Base-by-base conservation (phyloP, 2,113 vertebrate species). In the Tinamus guttatus region DNA sequence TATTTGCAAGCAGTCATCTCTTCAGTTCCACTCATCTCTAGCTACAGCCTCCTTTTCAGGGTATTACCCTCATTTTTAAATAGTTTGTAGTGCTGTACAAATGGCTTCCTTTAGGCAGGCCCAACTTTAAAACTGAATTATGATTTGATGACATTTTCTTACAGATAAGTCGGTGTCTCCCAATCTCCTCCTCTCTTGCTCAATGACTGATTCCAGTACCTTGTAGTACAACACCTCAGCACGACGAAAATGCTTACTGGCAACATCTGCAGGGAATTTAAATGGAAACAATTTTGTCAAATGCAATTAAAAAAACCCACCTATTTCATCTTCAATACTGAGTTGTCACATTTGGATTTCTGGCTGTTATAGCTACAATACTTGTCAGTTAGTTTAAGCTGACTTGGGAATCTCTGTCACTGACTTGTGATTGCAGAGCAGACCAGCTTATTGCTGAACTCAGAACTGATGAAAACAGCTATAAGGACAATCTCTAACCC, bases 191-290 rank as follows among this genome's bases (percentile, higher is more conserved):
- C 98, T 99, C 95, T 99, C 99, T 54, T 99, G 98, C 81, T 99
- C 98, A 64, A 99, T 97, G 95, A 99, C 95, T 25, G 98, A 98
- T 97, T 99, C 99, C 95, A 99, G 91, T 24, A 99, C 98, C 96
- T 99, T 98, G 97, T 99, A 99, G 96, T 99, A 99, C 7, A 99
- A 98, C 63, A 98, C 98, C 95, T 99, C 99, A 8, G 99, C 98
- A 94, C 98, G 98, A 75, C 98, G 97, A 84, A 99, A 99, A 83
- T 98, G 98, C 97, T 98, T 99, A 85, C 98, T 98, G 27, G 98
- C 97, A 96, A 98, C 96, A 89, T 99, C 99, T 99, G 98, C 85
- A 96, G 52, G 89, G 52, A 92, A 59, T 77, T 64, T 30, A 87
- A 45, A 76, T 7, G 89, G 36, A 89, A 86, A 76, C 51, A 85